phyloP scores from a whole-genome alignment of 2,888 invertebrate species.

The Scaptomyza flava region DNA sequence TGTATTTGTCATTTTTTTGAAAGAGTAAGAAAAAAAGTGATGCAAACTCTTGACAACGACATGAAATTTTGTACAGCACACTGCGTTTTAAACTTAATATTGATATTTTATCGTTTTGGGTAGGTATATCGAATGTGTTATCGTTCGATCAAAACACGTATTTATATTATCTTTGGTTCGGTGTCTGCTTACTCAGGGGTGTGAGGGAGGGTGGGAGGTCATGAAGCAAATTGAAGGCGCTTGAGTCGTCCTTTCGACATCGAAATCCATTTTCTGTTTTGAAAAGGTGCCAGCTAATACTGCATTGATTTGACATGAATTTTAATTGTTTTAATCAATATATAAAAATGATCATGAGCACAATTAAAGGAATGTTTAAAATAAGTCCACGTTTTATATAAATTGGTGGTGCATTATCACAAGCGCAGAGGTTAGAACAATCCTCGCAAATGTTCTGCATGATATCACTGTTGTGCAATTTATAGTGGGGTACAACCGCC shows the following conservation, averaged over 20 bases:
- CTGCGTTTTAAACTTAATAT: neutral
- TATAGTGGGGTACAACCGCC: conserved; percentile 8
- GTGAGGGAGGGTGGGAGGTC: no score
- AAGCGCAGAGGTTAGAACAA: neutral
- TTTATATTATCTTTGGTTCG: no score
- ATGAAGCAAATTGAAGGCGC: no score
- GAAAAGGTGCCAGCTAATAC: no score
- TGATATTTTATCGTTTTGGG: neutral
- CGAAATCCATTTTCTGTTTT: no score
- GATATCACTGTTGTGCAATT: neutral
- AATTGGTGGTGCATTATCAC: neutral
- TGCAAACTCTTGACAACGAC: neutral
- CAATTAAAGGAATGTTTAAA: neutral
- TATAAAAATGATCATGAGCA: neutral
- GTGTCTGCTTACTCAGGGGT: no score
- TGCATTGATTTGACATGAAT: no score
- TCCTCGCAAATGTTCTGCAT: neutral
- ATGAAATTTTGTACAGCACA: neutral
- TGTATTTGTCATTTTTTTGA: neutral
- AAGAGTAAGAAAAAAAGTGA: no score
- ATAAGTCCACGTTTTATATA: neutral
- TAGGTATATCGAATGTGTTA: neutral
- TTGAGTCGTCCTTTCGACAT: no score
- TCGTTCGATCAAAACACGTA: no score
- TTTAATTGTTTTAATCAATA: neutral